Conservation (phyloP, 2,113 vertebrate genomes). For the Lagopus muta region DNA sequence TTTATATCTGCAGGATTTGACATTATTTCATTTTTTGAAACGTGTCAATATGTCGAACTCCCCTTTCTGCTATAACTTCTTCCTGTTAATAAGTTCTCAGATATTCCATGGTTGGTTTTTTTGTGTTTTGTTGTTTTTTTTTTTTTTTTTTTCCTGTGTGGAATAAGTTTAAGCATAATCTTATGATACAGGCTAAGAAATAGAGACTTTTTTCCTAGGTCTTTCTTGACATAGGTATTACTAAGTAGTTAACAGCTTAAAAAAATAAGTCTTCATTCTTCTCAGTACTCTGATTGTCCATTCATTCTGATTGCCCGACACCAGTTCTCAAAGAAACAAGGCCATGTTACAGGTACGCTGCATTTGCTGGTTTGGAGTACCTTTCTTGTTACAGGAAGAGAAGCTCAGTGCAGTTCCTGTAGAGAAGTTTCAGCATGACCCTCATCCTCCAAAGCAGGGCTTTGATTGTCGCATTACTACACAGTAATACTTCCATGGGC, state of each 20-base stretch:
- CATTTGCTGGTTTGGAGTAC: neutral
- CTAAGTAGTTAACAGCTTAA: neutral
- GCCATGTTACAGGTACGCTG: fast-evolving
- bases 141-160: neutral
- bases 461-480: neutral
- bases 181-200: neutral
- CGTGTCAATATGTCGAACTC: neutral
- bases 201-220: neutral
- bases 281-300: neutral
- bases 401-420: neutral
- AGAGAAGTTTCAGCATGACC: fast-evolving
- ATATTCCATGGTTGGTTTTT: neutral
- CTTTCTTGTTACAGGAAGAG: neutral
- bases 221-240: neutral
- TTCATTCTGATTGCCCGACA: neutral
- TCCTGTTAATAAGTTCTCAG: neutral
- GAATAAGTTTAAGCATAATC: fast-evolving
- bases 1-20: neutral
- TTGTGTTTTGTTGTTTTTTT: too few relatives aligned
- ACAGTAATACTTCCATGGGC: neutral
- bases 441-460: neutral
- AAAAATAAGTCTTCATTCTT: neutral
- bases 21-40: neutral
- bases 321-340: neutral
- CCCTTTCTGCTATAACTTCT: fast-evolving